Percentiles rank a stretch among this genome's conserved stretches.
phyloP scores from a whole-genome alignment of 2,797 vertebrate genomes.

The Pristis pectinata region DNA sequence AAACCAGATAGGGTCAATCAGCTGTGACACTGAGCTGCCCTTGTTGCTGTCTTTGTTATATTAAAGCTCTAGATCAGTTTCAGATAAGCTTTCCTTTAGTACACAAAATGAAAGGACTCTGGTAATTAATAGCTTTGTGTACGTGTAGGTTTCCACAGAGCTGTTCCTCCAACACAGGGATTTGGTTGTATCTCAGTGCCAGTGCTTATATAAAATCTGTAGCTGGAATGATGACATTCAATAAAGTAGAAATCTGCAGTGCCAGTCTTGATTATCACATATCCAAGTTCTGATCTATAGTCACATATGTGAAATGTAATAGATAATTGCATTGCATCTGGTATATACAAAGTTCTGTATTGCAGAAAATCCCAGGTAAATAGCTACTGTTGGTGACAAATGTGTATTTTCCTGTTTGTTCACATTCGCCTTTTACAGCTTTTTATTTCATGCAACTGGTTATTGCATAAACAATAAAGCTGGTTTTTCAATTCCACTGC shows the following conservation, averaged over 20 bases:
- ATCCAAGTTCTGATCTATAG: background rate
- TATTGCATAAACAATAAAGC: background rate
- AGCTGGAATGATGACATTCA: constrained; percentile 21
- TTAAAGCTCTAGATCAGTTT: constrained; percentile 61
- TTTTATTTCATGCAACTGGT: background rate
- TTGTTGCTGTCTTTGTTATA: constrained; percentile 60
- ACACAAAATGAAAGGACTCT: constrained; percentile 58
- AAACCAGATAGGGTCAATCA: constrained; percentile 78
- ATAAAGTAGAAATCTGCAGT: background rate
- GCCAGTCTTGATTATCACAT: background rate
- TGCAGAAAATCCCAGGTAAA: background rate
- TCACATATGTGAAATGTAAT: background rate
- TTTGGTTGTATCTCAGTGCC: background rate
- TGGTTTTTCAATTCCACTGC: background rate
- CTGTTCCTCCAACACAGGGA: constrained; percentile 2
- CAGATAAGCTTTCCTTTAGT: constrained; percentile 54
- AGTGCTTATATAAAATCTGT: background rate
- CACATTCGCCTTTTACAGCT: constrained; percentile 1
- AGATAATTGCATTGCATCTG: background rate
- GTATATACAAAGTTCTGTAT: background rate
- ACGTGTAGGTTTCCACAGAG: constrained; percentile 16
- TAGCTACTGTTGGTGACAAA: background rate
- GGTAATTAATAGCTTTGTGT: constrained; percentile 52
- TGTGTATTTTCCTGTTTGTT: background rate
- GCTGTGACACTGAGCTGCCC: constrained; percentile 69